Evolutionary conservation across 1,140 invertebrate species (phyloP), one percentile per base, ranked within the genome.

Genomic region (Mylabris phalerata): DNA sequence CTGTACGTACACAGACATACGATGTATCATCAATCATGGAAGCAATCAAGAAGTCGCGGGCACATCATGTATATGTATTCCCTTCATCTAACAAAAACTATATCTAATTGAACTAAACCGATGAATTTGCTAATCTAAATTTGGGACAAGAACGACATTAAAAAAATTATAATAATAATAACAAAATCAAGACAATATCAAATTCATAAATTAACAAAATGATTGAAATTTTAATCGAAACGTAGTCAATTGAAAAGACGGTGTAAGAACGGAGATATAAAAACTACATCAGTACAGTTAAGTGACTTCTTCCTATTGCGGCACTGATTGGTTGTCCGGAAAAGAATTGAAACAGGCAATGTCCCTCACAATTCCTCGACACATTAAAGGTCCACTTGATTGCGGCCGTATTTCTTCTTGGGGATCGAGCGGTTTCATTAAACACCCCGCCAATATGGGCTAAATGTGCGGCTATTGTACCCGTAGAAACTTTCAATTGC

Each of bases 361-460:
- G 66, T 71, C 67, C 67, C 66, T 71, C 67, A 66, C 67, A 69
- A 71, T 71, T 66, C 59, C 61, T 62, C 42, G 57, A 65, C 63
- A 66, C 66, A 71, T 71, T 69, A 67, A 71, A 68, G 67, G 66
- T 65, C 61, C 64, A 63, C 69, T 68, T 71, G 69, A 71, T 71
- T 71, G 64, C 66, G 64, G 63, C 64, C 64, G 67, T 69, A 69
- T 68, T 69, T 71, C 67, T 69, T 70, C 65, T 68, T 43, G 57
- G 59, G 62, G 61, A 59, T 65, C 45, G 63, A 66, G 25, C 48
- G 64, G 57, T 69, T 69, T 69, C 67, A 69, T 69, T 69, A 69
- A 65, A 55, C 61, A 55, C 61, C 58, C 61, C 58, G 27, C 63
- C 63, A 63, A 65, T 60, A 57, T 58, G 63, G 63, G 65, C 63